phyloP scores from a whole-genome alignment of 2,797 vertebrate genomes.

The Natrix natrix region DNA sequence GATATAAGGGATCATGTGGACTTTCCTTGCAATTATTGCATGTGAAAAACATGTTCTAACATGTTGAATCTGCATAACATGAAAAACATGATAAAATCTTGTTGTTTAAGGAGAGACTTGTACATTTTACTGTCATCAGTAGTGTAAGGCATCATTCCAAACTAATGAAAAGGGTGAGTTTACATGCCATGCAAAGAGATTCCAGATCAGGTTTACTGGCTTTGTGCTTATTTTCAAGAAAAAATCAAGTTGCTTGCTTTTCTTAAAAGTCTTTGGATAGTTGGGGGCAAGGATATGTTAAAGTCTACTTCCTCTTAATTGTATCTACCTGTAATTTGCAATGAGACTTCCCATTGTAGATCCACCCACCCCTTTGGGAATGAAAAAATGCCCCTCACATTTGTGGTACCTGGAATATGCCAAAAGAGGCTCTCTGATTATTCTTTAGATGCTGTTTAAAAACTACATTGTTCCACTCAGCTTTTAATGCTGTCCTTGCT shows the following conservation, averaged over 20 bases:
- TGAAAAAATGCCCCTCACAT: background rate
- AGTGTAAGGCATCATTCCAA: background rate
- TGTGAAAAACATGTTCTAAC: background rate
- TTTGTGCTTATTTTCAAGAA: background rate
- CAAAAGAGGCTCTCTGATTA: background rate
- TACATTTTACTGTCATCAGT: background rate
- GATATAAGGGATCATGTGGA: background rate
- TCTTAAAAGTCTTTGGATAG: background rate
- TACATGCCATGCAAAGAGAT: background rate
- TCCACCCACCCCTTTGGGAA: background rate
- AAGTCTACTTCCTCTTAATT: background rate
- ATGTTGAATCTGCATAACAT: background rate
- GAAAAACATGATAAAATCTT: background rate
- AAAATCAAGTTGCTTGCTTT: background rate
- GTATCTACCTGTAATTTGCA: background rate
- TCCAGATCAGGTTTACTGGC: background rate
- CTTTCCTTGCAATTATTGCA: background rate
- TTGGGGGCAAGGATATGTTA: background rate
- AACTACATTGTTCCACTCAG: background rate
- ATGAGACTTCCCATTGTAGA: background rate
- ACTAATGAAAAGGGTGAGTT: background rate
- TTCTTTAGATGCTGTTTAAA: background rate
- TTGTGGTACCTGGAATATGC: background rate
- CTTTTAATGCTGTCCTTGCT: background rate
- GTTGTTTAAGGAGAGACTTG: background rate